Evolutionary conservation across 2,113 vertebrate genomes (phyloP).

Genomic region (Indri indri): DNA sequence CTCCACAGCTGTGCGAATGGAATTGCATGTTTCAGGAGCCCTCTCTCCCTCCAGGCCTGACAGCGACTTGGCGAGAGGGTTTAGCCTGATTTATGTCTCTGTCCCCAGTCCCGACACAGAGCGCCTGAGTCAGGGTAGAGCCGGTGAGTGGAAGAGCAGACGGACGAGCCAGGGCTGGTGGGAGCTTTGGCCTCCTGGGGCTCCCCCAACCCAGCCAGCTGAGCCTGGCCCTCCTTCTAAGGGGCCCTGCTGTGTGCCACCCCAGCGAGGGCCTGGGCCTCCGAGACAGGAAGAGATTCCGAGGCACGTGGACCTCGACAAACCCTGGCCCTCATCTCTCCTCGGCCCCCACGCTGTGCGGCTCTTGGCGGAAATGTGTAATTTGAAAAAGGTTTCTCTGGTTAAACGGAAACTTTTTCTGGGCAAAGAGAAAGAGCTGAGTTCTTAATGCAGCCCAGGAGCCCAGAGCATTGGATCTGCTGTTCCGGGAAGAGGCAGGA

Average conservation of each 20-base stretch:
- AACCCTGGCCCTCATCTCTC: background rate
- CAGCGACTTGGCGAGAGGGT: background rate
- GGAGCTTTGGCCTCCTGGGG: fast-evolving
- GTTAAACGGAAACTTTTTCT: constrained; percentile 25
- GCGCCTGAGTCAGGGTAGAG: too few species aligned
- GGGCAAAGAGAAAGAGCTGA: background rate
- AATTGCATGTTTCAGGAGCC: fast-evolving
- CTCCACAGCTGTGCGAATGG: fast-evolving
- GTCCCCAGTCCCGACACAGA: fast-evolving
- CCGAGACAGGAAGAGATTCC: background rate
- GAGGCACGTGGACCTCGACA: background rate
- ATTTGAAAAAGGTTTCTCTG: background rate
- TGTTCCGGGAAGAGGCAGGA: background rate
- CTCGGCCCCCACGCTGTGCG: background rate
- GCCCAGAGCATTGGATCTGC: background rate
- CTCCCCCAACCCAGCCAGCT: background rate
- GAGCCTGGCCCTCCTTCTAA: fast-evolving
- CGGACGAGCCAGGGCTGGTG: fast-evolving
- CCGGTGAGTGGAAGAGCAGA: fast-evolving
- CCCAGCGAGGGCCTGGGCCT: fast-evolving
- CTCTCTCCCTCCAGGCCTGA: background rate
- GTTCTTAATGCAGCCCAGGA: background rate
- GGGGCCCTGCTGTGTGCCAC: background rate
- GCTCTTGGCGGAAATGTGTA: background rate
- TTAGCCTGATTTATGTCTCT: background rate